Base-by-base conservation (phyloP, 1,140 invertebrate species). In the Mycetomoellerius zeteki region DNA sequence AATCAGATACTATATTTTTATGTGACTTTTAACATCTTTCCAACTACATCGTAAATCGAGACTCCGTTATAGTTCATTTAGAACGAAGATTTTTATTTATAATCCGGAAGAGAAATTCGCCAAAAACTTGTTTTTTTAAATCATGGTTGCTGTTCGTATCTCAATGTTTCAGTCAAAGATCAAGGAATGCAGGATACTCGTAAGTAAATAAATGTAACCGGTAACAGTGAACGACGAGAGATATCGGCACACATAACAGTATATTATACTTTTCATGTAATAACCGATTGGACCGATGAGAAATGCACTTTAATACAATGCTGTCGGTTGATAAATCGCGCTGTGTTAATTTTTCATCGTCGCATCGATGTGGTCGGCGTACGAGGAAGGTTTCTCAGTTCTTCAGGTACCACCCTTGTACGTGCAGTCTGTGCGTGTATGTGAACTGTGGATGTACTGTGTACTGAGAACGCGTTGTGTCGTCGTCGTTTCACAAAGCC, bases 401-500 rank as follows among this genome's bases (percentile, higher is more conserved):
- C 30, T 10, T 67, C 86, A 24, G 10, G 52, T 27, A 54, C 50
- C 69, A 76, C 24, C 77, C 47, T 24, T 27, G 43, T n/a, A 56
- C 7, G 33, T 37, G 6, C 27, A 14, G 3, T 47, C 43, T 78
- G 76, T 43, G 10, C 6, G 14, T 16, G 19, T 14, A 56, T 21
- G 24, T 21, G 14, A 33, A 0, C 7, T 52, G n/a, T 21, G 19
- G 21, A 56, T 27, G 47, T 54, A 50, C n/a, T n/a, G 12, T 21
- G 30, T 58, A 56, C 12, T n/a, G 73, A 24, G 14, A 43, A 37
- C 24, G 24, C 58, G 37, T 43, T 43, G 50, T 62, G 19, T 75
- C 50, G 62, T 76, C 27, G 56, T 77, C 72, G 88, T 90, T 89
- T 90, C 89, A 88, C 88, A 77, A 90, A 90, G 85, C 73, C 75